phyloP scores from a whole-genome alignment of 2,888 invertebrate genomes.

The Hypercompe scribonia region DNA sequence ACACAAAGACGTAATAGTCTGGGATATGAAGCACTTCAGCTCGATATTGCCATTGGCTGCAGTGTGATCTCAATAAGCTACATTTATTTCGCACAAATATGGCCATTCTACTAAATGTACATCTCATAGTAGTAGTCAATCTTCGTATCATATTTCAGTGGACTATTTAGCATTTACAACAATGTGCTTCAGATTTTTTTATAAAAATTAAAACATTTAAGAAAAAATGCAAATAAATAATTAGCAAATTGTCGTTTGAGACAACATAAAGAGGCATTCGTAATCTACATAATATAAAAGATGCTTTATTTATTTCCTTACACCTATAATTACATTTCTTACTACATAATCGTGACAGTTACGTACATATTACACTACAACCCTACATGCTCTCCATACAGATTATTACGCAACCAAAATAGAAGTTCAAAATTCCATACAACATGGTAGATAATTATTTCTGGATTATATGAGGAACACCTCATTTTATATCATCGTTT shows the following conservation, averaged over 20 bases:
- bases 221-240: slow-evolving; percentile 86
- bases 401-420: slow-evolving; percentile 60
- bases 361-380: slow-evolving; percentile 70
- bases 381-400: slow-evolving; percentile 73
- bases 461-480: slow-evolving; percentile 50
- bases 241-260: slow-evolving; percentile 78
- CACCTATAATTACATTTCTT: slow-evolving; percentile 81
- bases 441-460: slow-evolving; percentile 46
- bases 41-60: slow-evolving; percentile 61
- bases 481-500: slow-evolving; percentile 42
- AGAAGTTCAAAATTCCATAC: slow-evolving; percentile 44
- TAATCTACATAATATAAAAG: slow-evolving; percentile 85
- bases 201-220: slow-evolving; percentile 83
- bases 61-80: slow-evolving; percentile 49
- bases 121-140: slow-evolving; percentile 6
- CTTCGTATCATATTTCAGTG: slow-evolving; percentile 43
- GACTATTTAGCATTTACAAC: slow-evolving; percentile 77
- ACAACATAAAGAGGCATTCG: slow-evolving; percentile 80
- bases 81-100: slow-evolving; percentile 33
- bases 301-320: slow-evolving; percentile 82
- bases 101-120: slow-evolving; percentile 19
- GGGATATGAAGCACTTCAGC: slow-evolving; percentile 67
- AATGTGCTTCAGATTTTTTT: slow-evolving; percentile 72
- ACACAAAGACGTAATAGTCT: slow-evolving; percentile 79
- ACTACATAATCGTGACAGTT: slow-evolving; percentile 73